Percentiles rank a stretch among this genome's conserved stretches.
Conservation (phyloP, 2,797 vertebrate genomes). For the Craterocephalus amniculus region DNA sequence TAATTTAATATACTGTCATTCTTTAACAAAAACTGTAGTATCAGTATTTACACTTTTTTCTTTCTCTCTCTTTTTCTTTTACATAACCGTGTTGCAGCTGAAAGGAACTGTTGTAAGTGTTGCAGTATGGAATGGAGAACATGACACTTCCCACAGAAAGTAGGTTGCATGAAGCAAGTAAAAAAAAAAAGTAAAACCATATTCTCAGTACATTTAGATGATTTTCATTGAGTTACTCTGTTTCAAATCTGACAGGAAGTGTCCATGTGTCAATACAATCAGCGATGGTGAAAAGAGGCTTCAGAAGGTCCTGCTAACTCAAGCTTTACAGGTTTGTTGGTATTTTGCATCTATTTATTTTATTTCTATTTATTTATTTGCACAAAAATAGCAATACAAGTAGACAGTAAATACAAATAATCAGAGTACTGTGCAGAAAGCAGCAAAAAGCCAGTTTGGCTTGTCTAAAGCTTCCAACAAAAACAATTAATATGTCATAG, state of each 20-base stretch:
- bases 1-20: neutral
- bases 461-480: too few species aligned
- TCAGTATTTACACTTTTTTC: neutral
- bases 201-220: too few species aligned
- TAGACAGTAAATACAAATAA: too few species aligned
- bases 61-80: too few species aligned
- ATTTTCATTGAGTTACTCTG: conserved; percentile 13
- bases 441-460: too few species aligned
- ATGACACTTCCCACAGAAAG: conserved; percentile 30
- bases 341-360: neutral
- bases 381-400: too few species aligned
- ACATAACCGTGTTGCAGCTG: conserved; percentile 54
- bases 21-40: neutral
- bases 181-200: neutral
- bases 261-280: conserved; percentile 46
- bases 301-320: conserved; percentile 55
- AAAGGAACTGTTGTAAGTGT: conserved; percentile 72
- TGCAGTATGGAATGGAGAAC: conserved; percentile 74
- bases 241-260: conserved; percentile 49
- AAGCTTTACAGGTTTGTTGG: conserved; percentile 69
- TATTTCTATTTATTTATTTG: too few species aligned
- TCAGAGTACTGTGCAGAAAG: too few species aligned
- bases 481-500: too few species aligned
- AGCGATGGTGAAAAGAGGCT: conserved; percentile 59
- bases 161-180: conserved; percentile 29